Evolutionary conservation across 2,113 vertebrate genomes (phyloP).

Genomic region (Pterophyllum scalare): DNA sequence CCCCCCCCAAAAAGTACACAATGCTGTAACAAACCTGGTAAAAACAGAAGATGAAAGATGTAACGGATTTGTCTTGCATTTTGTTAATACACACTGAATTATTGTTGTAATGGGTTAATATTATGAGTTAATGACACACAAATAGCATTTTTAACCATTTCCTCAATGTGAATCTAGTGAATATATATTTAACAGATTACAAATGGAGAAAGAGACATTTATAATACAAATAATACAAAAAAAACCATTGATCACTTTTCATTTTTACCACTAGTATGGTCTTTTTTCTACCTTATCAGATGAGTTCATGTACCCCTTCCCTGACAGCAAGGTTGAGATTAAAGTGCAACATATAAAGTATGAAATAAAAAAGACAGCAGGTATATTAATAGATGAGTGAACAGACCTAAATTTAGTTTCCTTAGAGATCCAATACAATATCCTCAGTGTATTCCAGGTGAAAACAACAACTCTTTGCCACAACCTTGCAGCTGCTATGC

Average conservation of each 20-base stretch:
- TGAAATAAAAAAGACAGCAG: neutral
- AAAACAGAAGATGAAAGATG: constrained; percentile 18
- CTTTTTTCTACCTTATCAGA: neutral
- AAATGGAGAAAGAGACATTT: neutral
- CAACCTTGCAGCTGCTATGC: constrained; percentile 5
- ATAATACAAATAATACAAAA: neutral
- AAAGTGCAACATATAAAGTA: neutral
- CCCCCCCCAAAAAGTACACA: constrained; percentile 53
- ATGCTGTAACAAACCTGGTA: constrained; percentile 25
- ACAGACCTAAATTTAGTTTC: neutral
- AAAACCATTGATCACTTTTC: neutral
- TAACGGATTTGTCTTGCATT: constrained; percentile 21
- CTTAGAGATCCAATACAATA: neutral
- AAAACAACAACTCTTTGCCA: neutral
- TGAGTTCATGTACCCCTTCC: neutral
- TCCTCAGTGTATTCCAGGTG: neutral
- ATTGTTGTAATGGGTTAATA: neutral
- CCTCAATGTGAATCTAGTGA: neutral
- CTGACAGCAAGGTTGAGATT: neutral
- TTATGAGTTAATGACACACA: neutral
- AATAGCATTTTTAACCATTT: neutral
- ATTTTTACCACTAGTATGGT: neutral
- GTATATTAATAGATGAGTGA: neutral
- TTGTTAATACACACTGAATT: neutral
- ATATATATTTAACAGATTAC: neutral